Conservation (phyloP, 2,888 invertebrate genomes). For the Apotomis capreana region DNA sequence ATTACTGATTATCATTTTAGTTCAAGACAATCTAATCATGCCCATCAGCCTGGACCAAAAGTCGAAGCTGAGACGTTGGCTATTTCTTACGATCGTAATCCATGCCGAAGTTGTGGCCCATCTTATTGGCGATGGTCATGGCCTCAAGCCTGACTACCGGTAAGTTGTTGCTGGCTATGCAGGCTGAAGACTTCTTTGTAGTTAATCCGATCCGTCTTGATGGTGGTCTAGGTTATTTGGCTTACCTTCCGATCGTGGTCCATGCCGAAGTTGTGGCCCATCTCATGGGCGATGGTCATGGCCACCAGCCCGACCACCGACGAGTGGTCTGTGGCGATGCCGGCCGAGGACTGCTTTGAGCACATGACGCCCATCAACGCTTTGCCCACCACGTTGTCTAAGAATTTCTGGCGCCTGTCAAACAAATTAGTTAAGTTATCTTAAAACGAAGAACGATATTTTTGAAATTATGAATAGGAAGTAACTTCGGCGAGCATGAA, state of each 20-base stretch:
- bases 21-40: no score
- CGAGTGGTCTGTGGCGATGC: constrained; percentile 97
- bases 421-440: background rate
- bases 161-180: constrained; percentile 97
- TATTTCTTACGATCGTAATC: constrained; percentile 90
- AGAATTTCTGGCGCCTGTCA: constrained; percentile 92
- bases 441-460: no score
- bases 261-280: constrained; percentile 99
- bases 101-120: constrained; percentile 99
- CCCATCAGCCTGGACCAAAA: no score
- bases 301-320: constrained; percentile 95
- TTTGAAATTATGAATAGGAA: no score
- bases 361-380: constrained; percentile 98
- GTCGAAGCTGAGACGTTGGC: background rate
- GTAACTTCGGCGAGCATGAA: no score
- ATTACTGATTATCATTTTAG: no score
- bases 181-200: constrained; percentile 96
- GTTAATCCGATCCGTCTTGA: no score
- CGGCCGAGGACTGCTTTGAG: constrained; percentile 97
- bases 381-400: constrained; percentile 97
- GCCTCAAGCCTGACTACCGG: constrained; percentile 95
- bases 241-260: constrained; percentile 90
- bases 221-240: background rate
- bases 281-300: constrained; percentile 98
- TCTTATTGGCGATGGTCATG: constrained; percentile 98